phyloP scores from a whole-genome alignment of 2,797 vertebrate genomes.

The Cercopithecus petaurista region DNA sequence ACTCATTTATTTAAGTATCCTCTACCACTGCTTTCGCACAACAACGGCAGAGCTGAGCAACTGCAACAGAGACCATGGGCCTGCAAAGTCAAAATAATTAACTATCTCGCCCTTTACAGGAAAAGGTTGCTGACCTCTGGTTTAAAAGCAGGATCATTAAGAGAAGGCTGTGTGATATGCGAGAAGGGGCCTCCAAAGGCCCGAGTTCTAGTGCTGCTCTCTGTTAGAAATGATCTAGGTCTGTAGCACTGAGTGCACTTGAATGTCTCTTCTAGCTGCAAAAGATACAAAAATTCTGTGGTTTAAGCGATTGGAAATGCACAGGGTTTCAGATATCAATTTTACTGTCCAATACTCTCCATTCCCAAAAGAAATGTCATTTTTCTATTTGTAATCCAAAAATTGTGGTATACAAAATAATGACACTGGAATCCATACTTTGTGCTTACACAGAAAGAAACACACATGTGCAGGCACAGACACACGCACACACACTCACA shows the following conservation, averaged over 20 bases:
- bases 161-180: background rate
- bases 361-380: background rate
- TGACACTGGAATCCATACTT: background rate
- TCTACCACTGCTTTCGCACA: background rate
- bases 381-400: conserved; percentile 20
- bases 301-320: background rate
- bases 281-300: background rate
- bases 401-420: background rate
- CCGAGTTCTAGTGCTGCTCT: background rate
- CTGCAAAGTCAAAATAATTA: background rate
- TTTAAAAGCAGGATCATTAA: background rate
- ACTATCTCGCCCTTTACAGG: background rate
- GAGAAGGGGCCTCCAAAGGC: background rate
- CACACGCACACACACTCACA: accelerated
- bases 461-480: background rate
- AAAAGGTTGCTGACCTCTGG: background rate
- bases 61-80: background rate
- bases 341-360: background rate
- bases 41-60: background rate
- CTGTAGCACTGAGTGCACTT: background rate
- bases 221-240: background rate
- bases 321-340: background rate
- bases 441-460: background rate
- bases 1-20: background rate
- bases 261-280: background rate